phyloP scores from a whole-genome alignment of 1,140 invertebrate genomes.

The Drosophila mauritiana region DNA sequence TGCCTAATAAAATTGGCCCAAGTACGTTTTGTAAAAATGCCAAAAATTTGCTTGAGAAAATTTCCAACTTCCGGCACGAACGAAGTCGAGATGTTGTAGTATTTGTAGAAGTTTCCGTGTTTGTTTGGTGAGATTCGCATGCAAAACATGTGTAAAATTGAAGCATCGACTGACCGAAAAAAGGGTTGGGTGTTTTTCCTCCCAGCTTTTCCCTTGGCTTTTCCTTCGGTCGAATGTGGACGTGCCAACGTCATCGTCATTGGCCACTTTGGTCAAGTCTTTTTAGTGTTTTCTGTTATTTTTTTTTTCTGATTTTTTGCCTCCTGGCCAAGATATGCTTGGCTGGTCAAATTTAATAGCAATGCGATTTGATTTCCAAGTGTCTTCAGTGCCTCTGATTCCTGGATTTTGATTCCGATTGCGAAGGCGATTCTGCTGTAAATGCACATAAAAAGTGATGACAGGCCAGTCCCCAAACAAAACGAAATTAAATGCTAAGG shows the following conservation, averaged over 20 bases:
- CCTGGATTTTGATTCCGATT: not conserved
- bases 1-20: conserved; percentile 67
- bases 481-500: not conserved
- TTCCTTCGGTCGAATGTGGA: conserved; percentile 16
- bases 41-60: conserved; percentile 75
- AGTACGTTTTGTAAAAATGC: conserved; percentile 79
- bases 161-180: conserved; percentile 55
- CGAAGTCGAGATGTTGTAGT: conserved; percentile 22
- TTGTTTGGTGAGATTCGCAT: conserved; percentile 69
- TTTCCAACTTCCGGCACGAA: conserved; percentile 69
- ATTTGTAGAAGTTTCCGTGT: conserved; percentile 30
- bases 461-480: conserved; percentile 7
- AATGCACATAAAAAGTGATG: conserved; percentile 36
- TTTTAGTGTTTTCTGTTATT: not conserved
- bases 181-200: not conserved
- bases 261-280: conserved; percentile 38
- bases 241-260: conserved; percentile 53
- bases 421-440: conserved; percentile 20
- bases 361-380: conserved; percentile 67
- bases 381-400: conserved; percentile 24
- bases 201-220: not conserved
- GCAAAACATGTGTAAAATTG: conserved; percentile 78
- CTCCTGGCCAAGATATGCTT: conserved; percentile 56
- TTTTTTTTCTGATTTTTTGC: not conserved
- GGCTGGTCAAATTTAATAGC: conserved; percentile 67